Conservation (phyloP, 2,888 invertebrate genomes). For the Apamea sordens region DNA sequence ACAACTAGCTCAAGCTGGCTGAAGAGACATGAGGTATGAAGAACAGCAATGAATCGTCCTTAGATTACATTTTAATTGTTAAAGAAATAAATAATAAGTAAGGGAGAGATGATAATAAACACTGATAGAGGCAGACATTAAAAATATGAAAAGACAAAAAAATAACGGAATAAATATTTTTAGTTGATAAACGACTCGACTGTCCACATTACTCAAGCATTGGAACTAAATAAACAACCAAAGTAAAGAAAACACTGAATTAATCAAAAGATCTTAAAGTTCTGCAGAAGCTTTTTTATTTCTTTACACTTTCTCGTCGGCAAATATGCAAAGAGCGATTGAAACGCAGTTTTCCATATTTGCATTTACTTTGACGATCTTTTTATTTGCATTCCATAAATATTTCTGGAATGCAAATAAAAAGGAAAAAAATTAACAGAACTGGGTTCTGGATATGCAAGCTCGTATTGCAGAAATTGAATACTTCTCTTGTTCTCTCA, state of each 20-base stretch:
- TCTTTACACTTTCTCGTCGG: background rate
- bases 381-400: no score
- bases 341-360: constrained; percentile 20
- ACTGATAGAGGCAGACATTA: background rate
- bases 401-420: no score
- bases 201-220: background rate
- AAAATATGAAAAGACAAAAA: background rate
- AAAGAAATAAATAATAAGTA: background rate
- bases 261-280: background rate
- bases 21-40: background rate
- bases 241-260: background rate
- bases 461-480: no score
- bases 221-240: constrained; percentile 3
- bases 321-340: constrained; percentile 4
- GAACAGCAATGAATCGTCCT: background rate
- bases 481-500: no score
- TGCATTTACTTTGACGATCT: no score
- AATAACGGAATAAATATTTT: background rate
- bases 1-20: background rate
- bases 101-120: background rate
- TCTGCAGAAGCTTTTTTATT: background rate
- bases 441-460: no score
- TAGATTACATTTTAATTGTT: no score
- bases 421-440: no score
- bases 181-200: background rate